Evolutionary conservation across 1,140 invertebrate genomes (phyloP).

Genomic region (Agrilus planipennis): DNA sequence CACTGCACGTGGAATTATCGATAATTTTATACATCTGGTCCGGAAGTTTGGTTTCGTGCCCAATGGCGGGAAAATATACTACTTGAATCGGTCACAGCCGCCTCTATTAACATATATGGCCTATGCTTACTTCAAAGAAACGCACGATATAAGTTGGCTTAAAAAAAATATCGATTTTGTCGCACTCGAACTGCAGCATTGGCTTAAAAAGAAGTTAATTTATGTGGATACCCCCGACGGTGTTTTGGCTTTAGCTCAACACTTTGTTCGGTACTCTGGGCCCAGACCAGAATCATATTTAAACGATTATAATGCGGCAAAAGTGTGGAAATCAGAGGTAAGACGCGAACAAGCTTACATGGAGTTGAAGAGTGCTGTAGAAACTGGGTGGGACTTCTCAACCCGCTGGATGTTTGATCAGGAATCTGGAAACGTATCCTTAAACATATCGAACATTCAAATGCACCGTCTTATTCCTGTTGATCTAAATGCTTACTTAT

Average conservation of each 20-base stretch:
- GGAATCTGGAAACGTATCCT: no score
- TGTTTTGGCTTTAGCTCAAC: constrained; percentile 43
- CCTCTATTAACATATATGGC: constrained; percentile 71
- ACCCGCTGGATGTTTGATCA: no score
- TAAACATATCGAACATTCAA: neutral
- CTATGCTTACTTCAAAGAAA: constrained; percentile 50
- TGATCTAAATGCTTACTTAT: neutral
- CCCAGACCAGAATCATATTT: constrained; percentile 70
- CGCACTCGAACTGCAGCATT: constrained; percentile 57
- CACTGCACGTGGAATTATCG: constrained; percentile 65
- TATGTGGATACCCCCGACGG: constrained; percentile 42
- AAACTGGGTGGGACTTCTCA: constrained; percentile 4
- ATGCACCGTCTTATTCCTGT: neutral
- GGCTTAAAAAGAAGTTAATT: constrained; percentile 45
- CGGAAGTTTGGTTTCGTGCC: constrained; percentile 58
- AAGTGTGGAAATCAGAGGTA: neutral
- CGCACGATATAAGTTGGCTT: constrained; percentile 53
- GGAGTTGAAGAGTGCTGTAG: constrained; percentile 1
- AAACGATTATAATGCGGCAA: constrained; percentile 27
- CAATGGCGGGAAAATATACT: constrained; percentile 70
- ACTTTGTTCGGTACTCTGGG: constrained; percentile 37
- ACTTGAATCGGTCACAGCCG: constrained; percentile 63
- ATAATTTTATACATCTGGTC: constrained; percentile 59
- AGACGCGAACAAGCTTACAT: constrained; percentile 1
- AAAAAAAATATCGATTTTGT: constrained; percentile 43